Percentiles rank a stretch among this genome's conserved stretches.
Evolutionary conservation across 2,888 invertebrate species (phyloP).

Genomic region (Molanna angustata): DNA sequence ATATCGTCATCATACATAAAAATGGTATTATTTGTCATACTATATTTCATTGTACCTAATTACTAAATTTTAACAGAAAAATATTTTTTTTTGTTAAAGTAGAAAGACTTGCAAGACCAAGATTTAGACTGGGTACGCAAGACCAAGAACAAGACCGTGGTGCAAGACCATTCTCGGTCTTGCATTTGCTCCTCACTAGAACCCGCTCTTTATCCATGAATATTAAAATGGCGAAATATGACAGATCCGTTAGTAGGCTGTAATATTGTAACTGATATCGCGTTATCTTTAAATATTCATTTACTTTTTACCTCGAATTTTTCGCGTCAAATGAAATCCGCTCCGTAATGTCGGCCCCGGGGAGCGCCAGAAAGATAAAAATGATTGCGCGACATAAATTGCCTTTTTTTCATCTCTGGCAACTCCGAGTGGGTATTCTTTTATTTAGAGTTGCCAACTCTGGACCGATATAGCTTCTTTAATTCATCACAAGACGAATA

Average conservation of each 20-base stretch:
- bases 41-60: too few species aligned
- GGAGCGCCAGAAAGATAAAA: slow-evolving; percentile 15
- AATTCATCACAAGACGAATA: slow-evolving; percentile 24
- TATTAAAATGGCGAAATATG: slow-evolving; percentile 6
- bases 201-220: slow-evolving; percentile 7
- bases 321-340: slow-evolving; percentile 14
- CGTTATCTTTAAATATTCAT: slow-evolving; percentile 16
- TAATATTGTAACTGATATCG: slow-evolving; percentile 4
- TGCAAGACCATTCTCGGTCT: too few species aligned
- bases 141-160: too few species aligned
- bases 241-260: too few species aligned
- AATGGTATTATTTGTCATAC: too few species aligned
- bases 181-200: too few species aligned
- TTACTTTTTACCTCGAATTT: slow-evolving; percentile 12
- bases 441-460: slow-evolving; percentile 16
- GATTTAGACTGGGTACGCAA: too few species aligned
- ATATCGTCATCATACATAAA: too few species aligned
- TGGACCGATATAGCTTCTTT: slow-evolving; percentile 11
- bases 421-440: slow-evolving; percentile 12
- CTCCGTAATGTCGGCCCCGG: slow-evolving; percentile 9
- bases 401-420: slow-evolving; percentile 19
- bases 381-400: slow-evolving; percentile 24
- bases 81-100: too few species aligned
- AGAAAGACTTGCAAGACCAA: too few species aligned
- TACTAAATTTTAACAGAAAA: too few species aligned